Evolutionary conservation across 1,140 invertebrate genomes (phyloP).

Genomic region (Calosoma granatense): DNA sequence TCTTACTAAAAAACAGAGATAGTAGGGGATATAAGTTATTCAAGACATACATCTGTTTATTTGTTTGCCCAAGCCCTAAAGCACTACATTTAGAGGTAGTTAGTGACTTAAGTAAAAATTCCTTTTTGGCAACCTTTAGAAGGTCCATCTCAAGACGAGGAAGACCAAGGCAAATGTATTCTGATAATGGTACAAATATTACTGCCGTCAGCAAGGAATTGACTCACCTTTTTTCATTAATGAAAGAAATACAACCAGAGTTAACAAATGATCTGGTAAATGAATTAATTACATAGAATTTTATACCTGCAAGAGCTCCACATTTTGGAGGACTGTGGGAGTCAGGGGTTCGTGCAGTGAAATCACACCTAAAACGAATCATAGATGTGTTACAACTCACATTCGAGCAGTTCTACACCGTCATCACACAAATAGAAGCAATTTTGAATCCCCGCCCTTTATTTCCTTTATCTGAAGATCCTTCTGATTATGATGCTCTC

Average conservation of each 20-base stretch:
- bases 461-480: slow-evolving; percentile 19
- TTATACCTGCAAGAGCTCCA: slow-evolving; percentile 19
- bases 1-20: slow-evolving; percentile 22
- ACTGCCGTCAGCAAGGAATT: too few relatives aligned
- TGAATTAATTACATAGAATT: slow-evolving; percentile 16
- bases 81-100: slow-evolving; percentile 38
- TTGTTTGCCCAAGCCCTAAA: slow-evolving; percentile 33
- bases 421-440: slow-evolving; percentile 24
- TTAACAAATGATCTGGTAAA: too few relatives aligned
- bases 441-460: slow-evolving; percentile 26
- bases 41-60: slow-evolving; percentile 34
- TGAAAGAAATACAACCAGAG: background rate
- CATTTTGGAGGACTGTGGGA: slow-evolving; percentile 31
- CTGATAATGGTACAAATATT: slow-evolving; percentile 34
- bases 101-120: slow-evolving; percentile 26
- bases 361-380: slow-evolving; percentile 23
- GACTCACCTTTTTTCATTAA: too few relatives aligned
- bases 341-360: slow-evolving; percentile 25
- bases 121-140: slow-evolving; percentile 23
- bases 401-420: slow-evolving; percentile 23
- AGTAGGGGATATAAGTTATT: slow-evolving; percentile 20
- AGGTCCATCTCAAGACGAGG: slow-evolving; percentile 30
- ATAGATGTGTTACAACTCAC: slow-evolving; percentile 20
- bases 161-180: slow-evolving; percentile 23
- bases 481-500: slow-evolving; percentile 9